phyloP scores from a whole-genome alignment of 2,113 vertebrate species.

The Sminthopsis crassicaudata region DNA sequence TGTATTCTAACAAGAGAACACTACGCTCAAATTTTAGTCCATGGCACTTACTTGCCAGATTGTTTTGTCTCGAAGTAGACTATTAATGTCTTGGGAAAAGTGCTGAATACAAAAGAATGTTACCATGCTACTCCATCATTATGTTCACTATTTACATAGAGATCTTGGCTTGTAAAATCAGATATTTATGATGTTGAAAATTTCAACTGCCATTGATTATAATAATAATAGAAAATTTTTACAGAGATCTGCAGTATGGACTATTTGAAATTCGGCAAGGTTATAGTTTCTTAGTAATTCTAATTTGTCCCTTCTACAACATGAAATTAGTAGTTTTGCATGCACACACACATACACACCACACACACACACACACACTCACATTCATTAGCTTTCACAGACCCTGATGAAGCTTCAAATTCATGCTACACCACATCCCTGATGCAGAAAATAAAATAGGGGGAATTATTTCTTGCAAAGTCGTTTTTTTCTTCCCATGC shows the following conservation, averaged over 20 bases:
- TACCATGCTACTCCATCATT: neutral
- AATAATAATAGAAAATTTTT: neutral
- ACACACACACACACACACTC: neutral
- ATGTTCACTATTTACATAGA: neutral
- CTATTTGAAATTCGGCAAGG: neutral
- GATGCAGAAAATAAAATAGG: neutral
- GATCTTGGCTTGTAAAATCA: neutral
- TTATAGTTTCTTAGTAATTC: slow-evolving; percentile 1
- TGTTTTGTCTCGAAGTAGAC: neutral
- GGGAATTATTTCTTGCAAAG: slow-evolving; percentile 5
- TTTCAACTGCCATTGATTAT: neutral
- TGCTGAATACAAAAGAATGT: neutral
- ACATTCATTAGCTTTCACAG: neutral
- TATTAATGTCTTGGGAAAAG: neutral
- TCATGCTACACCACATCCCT: neutral
- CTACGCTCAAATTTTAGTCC: neutral
- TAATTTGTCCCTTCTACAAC: neutral
- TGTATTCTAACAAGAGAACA: neutral
- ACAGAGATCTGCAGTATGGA: neutral
- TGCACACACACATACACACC: neutral
- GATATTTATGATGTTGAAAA: neutral
- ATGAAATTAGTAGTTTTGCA: neutral
- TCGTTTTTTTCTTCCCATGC: slow-evolving; percentile 40
- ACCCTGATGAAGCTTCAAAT: neutral
- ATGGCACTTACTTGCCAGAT: neutral